These are phyloP conservation scores for Lasius platythorax DNA, from an alignment of 2,888 invertebrate genomes.

Conservation along the genomic window DNA sequence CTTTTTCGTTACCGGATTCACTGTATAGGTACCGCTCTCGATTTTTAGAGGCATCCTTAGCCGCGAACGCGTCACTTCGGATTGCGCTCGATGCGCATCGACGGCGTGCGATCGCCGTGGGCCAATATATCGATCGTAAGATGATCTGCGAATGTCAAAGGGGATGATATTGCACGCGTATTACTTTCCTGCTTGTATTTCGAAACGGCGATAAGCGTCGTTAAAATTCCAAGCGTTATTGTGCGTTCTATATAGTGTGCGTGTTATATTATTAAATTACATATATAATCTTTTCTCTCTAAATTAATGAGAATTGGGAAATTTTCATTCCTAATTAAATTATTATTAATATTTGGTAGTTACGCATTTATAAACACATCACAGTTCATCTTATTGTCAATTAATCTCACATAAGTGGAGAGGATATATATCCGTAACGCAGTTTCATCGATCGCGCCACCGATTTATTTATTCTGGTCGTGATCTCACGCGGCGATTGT, in stretches of 20 bases:
- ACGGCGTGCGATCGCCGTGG: constrained; percentile 13
- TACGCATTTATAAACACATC: neutral
- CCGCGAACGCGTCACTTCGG: constrained; percentile 56
- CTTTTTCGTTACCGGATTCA: constrained; percentile 81
- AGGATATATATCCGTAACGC: neutral
- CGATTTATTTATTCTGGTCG: constrained; percentile 8
- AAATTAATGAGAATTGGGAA: neutral
- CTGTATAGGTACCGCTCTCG: constrained; percentile 84
- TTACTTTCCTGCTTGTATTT: constrained; percentile 48
- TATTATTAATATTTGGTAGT: constrained; percentile 10
- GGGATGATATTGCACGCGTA: constrained; percentile 53
- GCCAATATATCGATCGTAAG: constrained; percentile 54
- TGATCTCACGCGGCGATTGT: neutral
- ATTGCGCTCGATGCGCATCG: constrained; percentile 43
- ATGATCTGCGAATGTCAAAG: constrained; percentile 48
- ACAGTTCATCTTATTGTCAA: neutral
- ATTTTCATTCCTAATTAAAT: constrained; percentile 17
- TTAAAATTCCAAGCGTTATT: constrained; percentile 18
- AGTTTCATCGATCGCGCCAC: neutral
- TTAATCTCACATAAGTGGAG: neutral
- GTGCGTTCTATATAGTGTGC: neutral
- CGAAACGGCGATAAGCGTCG: constrained; percentile 28
- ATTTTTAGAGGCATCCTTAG: constrained; percentile 83
- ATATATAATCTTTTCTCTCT: neutral
- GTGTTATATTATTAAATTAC: neutral